phyloP scores from a whole-genome alignment of 2,797 vertebrate genomes.

The Pseudochirops cupreus region DNA sequence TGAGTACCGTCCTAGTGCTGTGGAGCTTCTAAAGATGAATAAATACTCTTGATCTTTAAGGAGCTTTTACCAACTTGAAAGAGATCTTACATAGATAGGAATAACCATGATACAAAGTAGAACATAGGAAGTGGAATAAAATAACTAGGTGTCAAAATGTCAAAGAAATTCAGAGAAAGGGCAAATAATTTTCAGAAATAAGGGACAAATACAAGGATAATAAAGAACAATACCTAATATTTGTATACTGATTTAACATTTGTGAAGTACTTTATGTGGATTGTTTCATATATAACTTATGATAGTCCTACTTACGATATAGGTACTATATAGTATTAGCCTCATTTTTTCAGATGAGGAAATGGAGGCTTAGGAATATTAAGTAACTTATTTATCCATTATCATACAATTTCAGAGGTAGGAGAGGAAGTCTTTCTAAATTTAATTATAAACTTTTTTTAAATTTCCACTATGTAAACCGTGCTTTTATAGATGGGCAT shows the following conservation, averaged over 20 bases:
- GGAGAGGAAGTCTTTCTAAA: background rate
- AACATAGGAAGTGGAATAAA: background rate
- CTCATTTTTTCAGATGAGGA: background rate
- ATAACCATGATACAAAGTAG: background rate
- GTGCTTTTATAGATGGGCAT: background rate
- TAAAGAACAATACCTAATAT: background rate
- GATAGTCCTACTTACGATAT: background rate
- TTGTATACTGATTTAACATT: background rate
- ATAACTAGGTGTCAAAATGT: background rate
- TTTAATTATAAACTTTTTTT: background rate
- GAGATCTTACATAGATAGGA: background rate
- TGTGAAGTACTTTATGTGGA: background rate
- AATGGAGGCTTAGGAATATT: background rate
- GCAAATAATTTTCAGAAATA: background rate
- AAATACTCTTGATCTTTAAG: background rate
- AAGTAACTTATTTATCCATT: too few species aligned
- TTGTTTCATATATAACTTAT: background rate
- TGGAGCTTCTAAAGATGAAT: background rate
- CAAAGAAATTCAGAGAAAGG: background rate
- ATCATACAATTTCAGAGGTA: background rate
- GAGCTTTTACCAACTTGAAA: background rate
- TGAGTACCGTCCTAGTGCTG: background rate
- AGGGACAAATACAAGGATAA: background rate
- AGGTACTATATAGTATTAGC: background rate
- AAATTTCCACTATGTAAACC: background rate